phyloP scores from a whole-genome alignment of 2,113 vertebrate species.

The Falcunculus frontatus region DNA sequence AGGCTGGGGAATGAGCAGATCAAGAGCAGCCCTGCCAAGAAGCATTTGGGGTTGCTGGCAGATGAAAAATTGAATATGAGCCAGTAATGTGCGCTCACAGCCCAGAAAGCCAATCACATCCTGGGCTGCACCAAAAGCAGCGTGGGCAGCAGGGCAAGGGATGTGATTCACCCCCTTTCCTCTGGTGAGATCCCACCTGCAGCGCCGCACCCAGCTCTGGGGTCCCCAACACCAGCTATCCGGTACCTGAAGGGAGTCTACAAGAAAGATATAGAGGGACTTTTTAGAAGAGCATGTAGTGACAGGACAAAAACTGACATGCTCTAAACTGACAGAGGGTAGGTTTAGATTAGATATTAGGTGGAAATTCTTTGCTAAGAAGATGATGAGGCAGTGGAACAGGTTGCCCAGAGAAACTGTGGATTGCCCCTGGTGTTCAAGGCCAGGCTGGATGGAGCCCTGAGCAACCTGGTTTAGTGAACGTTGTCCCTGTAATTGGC shows the following conservation, averaged over 20 bases:
- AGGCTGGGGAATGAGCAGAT: neutral
- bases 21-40: neutral
- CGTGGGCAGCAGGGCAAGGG: neutral
- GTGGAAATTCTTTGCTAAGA: neutral
- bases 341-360: neutral
- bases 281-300: neutral
- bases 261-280: neutral
- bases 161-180: neutral
- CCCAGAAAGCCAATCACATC: neutral
- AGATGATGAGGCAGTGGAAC: neutral
- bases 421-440: neutral
- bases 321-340: neutral
- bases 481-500: neutral
- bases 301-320: neutral
- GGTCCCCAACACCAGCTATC: neutral
- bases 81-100: neutral
- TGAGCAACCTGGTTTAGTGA: neutral
- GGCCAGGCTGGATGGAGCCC: neutral
- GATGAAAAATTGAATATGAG: neutral
- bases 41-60: neutral
- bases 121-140: neutral
- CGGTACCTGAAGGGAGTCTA: neutral
- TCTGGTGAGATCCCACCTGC: neutral
- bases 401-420: neutral
- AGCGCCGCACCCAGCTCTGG: neutral